Evolutionary conservation across 2,888 invertebrate species (phyloP).

Genomic region (Amphipoea oculea): DNA sequence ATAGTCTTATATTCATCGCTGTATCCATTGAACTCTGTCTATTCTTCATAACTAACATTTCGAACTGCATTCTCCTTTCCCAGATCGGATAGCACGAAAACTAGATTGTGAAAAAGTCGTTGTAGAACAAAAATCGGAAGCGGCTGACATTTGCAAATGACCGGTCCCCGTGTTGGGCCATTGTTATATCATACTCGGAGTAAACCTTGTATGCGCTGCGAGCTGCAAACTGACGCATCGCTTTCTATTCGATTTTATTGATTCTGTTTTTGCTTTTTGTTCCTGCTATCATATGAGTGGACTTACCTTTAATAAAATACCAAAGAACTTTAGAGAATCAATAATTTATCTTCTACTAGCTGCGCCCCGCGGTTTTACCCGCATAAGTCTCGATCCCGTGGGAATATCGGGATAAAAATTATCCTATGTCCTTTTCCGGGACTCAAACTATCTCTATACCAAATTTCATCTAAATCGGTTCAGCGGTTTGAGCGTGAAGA

Average conservation of each 20-base stretch:
- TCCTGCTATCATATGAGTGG: not conserved
- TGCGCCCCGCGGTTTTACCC: no score
- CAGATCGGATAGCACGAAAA: slow-evolving; percentile 33
- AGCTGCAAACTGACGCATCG: slow-evolving; percentile 25
- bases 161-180: slow-evolving; percentile 48
- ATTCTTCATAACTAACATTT: not conserved
- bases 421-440: no score
- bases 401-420: no score
- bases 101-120: slow-evolving; percentile 51
- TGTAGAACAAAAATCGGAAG: slow-evolving; percentile 52
- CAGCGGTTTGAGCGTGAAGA: no score
- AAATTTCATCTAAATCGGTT: no score
- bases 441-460: no score
- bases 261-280: slow-evolving; percentile 25
- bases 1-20: no score
- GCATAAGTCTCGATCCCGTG: no score
- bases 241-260: slow-evolving; percentile 44
- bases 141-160: slow-evolving; percentile 65
- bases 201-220: slow-evolving; percentile 44
- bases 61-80: slow-evolving; percentile 10
- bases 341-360: no score
- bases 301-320: no score
- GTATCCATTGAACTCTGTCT: not conserved
- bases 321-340: no score
- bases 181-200: slow-evolving; percentile 56